Conservation (phyloP, 2,797 vertebrate genomes). For the Prunella strophiata region DNA sequence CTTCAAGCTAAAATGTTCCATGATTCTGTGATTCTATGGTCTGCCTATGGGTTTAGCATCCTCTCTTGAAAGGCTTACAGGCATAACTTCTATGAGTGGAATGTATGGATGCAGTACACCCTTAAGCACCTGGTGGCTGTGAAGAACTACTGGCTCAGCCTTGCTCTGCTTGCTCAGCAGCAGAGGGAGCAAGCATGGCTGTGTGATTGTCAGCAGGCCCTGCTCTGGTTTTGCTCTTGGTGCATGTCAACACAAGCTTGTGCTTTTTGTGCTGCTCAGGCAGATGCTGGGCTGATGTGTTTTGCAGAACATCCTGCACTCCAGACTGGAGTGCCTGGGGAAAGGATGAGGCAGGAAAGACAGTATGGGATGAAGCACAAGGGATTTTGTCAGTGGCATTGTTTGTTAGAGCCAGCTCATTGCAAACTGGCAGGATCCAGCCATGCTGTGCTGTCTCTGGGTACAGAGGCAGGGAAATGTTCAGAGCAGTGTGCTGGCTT, state of each 20-base stretch:
- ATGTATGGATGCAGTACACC: not conserved
- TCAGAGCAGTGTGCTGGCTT: not conserved
- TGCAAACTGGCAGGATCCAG: not conserved
- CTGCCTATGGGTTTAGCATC: not conserved
- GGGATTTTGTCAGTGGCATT: not conserved
- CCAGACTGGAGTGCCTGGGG: accelerated
- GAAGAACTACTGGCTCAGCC: not conserved
- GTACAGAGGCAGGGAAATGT: not conserved
- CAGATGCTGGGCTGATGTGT: not conserved
- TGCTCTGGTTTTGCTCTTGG: not conserved
- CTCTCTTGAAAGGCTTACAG: not conserved
- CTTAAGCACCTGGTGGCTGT: not conserved
- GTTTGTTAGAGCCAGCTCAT: accelerated
- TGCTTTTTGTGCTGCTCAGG: not conserved
- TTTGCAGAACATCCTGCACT: not conserved
- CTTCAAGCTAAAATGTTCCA: not conserved
- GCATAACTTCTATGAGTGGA: not conserved
- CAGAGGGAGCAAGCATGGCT: not conserved
- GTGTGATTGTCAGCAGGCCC: not conserved
- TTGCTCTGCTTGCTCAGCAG: not conserved
- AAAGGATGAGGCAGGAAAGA: not conserved
- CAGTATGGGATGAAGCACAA: not conserved
- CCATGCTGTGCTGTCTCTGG: accelerated
- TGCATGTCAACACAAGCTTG: not conserved
- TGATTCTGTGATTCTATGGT: not conserved